phyloP scores from a whole-genome alignment of 2,888 invertebrate species.

The Boloria euphrosyne region DNA sequence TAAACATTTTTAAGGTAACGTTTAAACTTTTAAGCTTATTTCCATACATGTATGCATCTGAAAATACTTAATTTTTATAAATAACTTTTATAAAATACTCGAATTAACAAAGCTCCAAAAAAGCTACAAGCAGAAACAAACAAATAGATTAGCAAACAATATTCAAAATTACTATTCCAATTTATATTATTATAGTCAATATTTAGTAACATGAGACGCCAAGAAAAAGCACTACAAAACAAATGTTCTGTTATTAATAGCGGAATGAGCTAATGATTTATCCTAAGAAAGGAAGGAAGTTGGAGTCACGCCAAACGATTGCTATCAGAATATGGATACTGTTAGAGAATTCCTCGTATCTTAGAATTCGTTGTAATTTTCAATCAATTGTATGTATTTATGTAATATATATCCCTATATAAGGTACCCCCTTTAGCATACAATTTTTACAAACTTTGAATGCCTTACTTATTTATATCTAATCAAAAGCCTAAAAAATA shows the following conservation, averaged over 20 bases:
- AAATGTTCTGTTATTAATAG: conserved; percentile 16
- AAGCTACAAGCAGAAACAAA: neutral
- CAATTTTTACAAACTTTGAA: no score
- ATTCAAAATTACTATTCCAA: neutral
- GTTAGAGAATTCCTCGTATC: conserved; percentile 2
- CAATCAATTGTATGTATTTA: no score
- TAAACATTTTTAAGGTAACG: no score
- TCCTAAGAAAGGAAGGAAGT: conserved; percentile 7
- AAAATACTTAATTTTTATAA: no score
- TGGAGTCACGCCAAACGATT: conserved; percentile 13
- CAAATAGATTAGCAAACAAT: neutral
- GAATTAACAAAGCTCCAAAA: no score
- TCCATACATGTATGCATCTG: no score
- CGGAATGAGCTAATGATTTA: conserved; percentile 16
- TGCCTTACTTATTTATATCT: no score
- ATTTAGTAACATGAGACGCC: conserved; percentile 5
- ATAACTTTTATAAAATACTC: no score
- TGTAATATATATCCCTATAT: no score
- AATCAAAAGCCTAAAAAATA: no score
- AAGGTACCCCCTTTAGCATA: no score
- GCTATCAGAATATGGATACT: conserved; percentile 6
- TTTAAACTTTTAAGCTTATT: no score
- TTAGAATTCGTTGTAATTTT: neutral
- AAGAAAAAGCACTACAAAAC: conserved; percentile 14
- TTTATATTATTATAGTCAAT: neutral